phyloP scores from a whole-genome alignment of 1,140 invertebrate species.

The Formica selysi region DNA sequence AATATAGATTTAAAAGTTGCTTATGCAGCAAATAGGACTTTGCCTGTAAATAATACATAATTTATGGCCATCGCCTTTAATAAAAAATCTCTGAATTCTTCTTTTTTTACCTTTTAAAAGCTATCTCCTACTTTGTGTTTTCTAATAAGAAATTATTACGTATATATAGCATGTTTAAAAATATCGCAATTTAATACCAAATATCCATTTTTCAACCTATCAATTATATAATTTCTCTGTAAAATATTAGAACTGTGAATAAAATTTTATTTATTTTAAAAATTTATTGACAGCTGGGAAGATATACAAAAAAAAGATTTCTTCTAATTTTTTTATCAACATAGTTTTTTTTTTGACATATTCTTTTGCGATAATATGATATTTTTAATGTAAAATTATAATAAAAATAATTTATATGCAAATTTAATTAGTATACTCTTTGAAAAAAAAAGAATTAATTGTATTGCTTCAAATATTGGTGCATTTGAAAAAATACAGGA shows the following conservation, averaged over 20 bases:
- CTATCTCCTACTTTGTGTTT: conserved; percentile 49
- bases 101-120: conserved; percentile 51
- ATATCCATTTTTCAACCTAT: conserved; percentile 27
- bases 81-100: conserved; percentile 6
- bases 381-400: background rate
- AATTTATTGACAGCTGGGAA: background rate
- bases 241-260: conserved; percentile 15
- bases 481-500: background rate
- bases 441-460: background rate
- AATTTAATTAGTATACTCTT: background rate
- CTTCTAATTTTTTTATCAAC: background rate
- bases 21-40: conserved; percentile 3
- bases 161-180: conserved; percentile 29
- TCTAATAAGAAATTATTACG: conserved; percentile 49
- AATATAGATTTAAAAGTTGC: conserved; percentile 26
- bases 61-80: conserved; percentile 13
- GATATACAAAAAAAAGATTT: background rate
- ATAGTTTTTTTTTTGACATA: too few species aligned
- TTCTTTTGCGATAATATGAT: background rate
- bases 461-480: background rate
- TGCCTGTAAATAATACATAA: conserved; percentile 19
- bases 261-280: too few species aligned
- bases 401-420: conserved; percentile 12
- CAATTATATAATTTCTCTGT: conserved; percentile 11
- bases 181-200: conserved; percentile 14